Evolutionary conservation across 2,888 invertebrate species (phyloP), one percentile per base, ranked within the genome.

Genomic region (Lingula anatina): DNA sequence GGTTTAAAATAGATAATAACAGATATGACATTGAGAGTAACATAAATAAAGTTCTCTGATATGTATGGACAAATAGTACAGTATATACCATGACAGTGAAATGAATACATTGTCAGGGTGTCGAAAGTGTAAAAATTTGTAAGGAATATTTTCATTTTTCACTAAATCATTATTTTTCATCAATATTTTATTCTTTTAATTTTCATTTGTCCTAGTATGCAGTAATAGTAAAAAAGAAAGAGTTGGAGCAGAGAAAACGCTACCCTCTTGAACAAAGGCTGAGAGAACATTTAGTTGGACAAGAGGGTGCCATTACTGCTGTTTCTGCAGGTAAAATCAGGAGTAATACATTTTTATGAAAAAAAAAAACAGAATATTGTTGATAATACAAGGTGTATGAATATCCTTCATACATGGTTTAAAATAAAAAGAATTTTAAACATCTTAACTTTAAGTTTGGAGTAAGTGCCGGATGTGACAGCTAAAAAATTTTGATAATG

Each of bases 241-340:
- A 89, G 68, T 83, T 86, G 2, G 89, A 89, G 71, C 89, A 90
- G 76, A 81, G 91, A 50, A 79, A 89, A 61, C 80, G 85, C 67
- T 88, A 88, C 81, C 89, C 92, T 25, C 78, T 91, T 49, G 92
- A 93, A 74, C 85, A 88, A 73, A 81, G 91, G 51, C 79, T 93
- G 41, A 88, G 86, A 68, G 84, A 89, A 75, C 81, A 83, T 68
- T 88, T 93, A 61, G 88, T 93, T 41, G 93, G 93, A 0, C 93
- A 93, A 79, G 89, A 77, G 41, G 67, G 65, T 5, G 77, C 77
- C 35, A 77, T 77, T 44, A 70, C 69, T 44, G 70, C 66, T 12
- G 77, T 77, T 0, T 65, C 74, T 24, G 63, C 72, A 44, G 72
- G 73, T 74, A n/a, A n/a, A n/a, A n/a, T n/a, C n/a, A n/a, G n/a